Evolutionary conservation across 2,797 vertebrate species (phyloP).

Genomic region (Leptodactylus fallax): DNA sequence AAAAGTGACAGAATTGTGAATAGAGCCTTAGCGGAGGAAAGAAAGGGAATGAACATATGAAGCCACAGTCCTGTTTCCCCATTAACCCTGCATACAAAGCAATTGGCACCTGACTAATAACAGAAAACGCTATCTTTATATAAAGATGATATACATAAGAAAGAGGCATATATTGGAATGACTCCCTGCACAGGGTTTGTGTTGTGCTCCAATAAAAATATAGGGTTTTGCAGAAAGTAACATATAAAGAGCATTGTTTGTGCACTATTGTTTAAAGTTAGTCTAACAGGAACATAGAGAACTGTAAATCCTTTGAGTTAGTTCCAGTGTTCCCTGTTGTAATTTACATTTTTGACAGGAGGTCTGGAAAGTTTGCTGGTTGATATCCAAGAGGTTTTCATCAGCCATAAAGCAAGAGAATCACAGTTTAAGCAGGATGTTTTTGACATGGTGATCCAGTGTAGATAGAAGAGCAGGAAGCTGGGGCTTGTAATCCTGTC

Average conservation of each 20-base stretch:
- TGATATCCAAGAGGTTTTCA: slow-evolving; percentile 60
- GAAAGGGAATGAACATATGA: too few relatives aligned
- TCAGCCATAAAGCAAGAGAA: slow-evolving; percentile 55
- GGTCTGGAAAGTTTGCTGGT: slow-evolving; percentile 59
- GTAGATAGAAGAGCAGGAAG: slow-evolving; percentile 55
- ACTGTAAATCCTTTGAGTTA: slow-evolving; percentile 47
- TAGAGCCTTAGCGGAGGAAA: too few relatives aligned
- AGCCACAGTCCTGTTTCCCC: too few relatives aligned
- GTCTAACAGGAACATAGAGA: slow-evolving; percentile 31
- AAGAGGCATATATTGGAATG: not conserved
- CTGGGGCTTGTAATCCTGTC: slow-evolving; percentile 46
- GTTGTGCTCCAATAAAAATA: not conserved
- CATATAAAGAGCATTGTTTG: slow-evolving; percentile 23
- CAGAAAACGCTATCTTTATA: not conserved
- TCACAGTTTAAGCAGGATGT: slow-evolving; percentile 52
- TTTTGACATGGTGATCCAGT: slow-evolving; percentile 57
- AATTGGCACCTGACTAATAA: not conserved
- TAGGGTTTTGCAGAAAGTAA: not conserved
- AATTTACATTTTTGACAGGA: slow-evolving; percentile 59
- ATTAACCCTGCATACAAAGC: too few relatives aligned
- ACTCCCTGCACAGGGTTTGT: not conserved
- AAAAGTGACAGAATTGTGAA: too few relatives aligned
- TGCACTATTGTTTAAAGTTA: slow-evolving; percentile 45
- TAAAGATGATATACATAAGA: not conserved
- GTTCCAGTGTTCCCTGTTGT: slow-evolving; percentile 51